These are phyloP conservation scores for Cricetomys ansorgei DNA, from an alignment of 2,113 vertebrate genomes.

Conservation along the genomic window DNA sequence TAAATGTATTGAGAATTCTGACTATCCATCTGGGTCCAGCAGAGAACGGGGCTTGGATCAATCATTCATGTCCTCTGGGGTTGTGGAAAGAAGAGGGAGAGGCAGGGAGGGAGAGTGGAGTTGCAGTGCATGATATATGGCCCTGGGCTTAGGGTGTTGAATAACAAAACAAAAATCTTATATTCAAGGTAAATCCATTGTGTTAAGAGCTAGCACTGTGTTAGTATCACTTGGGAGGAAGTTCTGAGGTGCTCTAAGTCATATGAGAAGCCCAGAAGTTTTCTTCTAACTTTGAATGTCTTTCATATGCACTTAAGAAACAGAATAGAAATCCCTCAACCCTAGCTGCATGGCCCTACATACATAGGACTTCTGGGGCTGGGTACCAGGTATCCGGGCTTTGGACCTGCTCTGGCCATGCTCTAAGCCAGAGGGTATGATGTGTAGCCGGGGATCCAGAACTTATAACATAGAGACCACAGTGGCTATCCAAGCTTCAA, in stretches of 20 bases:
- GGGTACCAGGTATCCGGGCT: background rate
- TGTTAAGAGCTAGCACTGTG: background rate
- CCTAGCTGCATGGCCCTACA: background rate
- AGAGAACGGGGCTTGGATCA: background rate
- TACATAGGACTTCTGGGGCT: background rate
- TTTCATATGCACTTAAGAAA: background rate
- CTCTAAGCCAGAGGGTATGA: no score
- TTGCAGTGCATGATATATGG: fast-evolving
- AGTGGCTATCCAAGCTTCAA: background rate
- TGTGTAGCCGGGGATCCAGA: background rate
- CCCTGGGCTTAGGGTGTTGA: background rate
- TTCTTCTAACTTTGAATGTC: background rate
- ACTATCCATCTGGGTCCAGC: background rate
- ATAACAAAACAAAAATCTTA: background rate
- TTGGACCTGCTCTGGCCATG: background rate
- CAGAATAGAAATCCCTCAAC: background rate
- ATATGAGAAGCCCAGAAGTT: background rate
- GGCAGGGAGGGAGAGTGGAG: background rate
- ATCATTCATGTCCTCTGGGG: background rate
- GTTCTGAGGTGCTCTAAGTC: background rate
- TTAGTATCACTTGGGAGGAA: background rate
- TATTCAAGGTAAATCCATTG: background rate
- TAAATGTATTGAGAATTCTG: slow-evolving; percentile 17
- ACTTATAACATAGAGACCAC: background rate
- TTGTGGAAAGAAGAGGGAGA: background rate